Evolutionary conservation across 2,888 invertebrate genomes (phyloP), one percentile per base, ranked within the genome.

Genomic region (Drosophila diplacantha): DNA sequence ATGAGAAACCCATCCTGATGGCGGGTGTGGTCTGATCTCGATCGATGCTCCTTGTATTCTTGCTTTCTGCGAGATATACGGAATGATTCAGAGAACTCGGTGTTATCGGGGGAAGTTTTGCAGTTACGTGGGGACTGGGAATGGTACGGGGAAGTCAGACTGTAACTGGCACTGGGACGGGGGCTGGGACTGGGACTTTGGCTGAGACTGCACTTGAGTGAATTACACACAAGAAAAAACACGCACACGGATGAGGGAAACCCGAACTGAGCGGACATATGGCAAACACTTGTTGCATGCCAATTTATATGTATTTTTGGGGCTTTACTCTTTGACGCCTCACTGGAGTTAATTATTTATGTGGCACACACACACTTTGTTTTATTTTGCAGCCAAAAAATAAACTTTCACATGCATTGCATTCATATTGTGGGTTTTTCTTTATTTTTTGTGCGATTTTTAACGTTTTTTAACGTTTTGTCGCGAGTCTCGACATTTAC

Each of bases 1-100:
- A 92, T 73, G 96, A 95, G 89, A 96, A 97, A 77, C 96, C 94
- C 95, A 95, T 95, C 73, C 60, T 65, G 32, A 14, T 31, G 29
- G 44, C 31, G 18, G 29, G 31, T 46, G 44, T 29, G 22, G 39
- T 41, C 44, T 46, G 31, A 46, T 31, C 44, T 31, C 31, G 69
- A 43, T 53, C 53, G 59, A 34, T 47, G 14, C 39, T 38, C 18
- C 44, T 38, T 67, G 32, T 31, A 20, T 32, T 39, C 24, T 44
- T 47, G 54, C 35, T 9, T 34, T 39, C 51, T 29, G 38, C 39
- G 61, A 51, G 44, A 54, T 66, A 64, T 49, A 58, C 43, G 39
- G 37, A 64, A 63, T 74, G 69, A 73, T 58, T 77, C 77, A 77
- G 75, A 60, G 44, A 46, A 31, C 44, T 46, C 20, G 29, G 20